Base-by-base conservation (phyloP, 2,113 vertebrate species). In the Bothrops jararaca region DNA sequence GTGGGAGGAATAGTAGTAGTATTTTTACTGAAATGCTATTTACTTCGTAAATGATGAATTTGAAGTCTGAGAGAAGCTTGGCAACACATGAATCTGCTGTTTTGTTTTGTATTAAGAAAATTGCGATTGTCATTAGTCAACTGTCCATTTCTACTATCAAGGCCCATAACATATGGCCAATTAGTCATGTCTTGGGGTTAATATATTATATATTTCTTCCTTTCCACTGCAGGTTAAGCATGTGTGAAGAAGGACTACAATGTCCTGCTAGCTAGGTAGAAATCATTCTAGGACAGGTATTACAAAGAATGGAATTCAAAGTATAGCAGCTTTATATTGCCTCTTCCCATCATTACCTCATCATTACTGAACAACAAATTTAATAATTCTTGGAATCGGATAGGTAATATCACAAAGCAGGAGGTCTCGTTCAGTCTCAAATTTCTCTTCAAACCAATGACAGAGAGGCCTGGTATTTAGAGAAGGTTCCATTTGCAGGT, bases 1-100 rank as follows among this genome's bases (percentile, higher is more conserved):
- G 85, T 96, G 92, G 89, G 88, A 95, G 92, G 92, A 94, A 94
- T 69, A 92, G 94, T 92, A 90, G 94, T 94, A 74, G 15, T 89
- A 93, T 90, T 88, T 89, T 96, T 90, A 94, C 52, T 93, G 52
- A 89, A 97, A 95, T 39, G 18, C 15, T 80, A 39, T 39, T 20
- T 29, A 86, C 26, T n/a, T 53, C 58, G 12, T 26, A 91, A 91
- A 39, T 58, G 57, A 48, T 39, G 29, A 39, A 87, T 20, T 34
- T 74, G 20, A n/a, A 5, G n/a, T 85, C 42, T 86, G 12, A 6
- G 42, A 64, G 60, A 87, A 91, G 48, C 9, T 34, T n/a, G 22
- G 45, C 29, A n/a, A 50, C 34, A 20, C 20, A 29, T 48, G 34
- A 91, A 86, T n/a, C 39, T 45, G 13, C 48, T 50, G 48, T 50